Percentiles rank a stretch among this genome's conserved stretches.
Evolutionary conservation across 2,888 invertebrate species (phyloP).

Genomic region (Frankliniella intonsa): DNA sequence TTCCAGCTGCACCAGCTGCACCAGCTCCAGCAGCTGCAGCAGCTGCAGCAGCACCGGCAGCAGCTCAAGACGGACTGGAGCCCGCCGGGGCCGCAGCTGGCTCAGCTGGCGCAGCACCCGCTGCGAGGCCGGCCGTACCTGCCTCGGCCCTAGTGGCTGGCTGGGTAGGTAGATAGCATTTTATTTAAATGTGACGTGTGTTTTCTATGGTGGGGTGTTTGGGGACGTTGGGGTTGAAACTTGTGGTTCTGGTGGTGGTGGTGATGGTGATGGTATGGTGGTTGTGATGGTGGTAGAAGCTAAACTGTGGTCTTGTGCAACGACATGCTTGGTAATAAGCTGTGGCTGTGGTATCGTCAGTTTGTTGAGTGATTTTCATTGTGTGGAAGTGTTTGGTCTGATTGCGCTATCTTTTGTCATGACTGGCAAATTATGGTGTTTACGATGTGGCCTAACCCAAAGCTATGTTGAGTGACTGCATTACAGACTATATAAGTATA

Average conservation of each 20-base stretch:
- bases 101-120: background rate
- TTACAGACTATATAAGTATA: too few relatives aligned
- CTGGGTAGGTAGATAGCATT: background rate
- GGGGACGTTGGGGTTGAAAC: too few relatives aligned
- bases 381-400: background rate
- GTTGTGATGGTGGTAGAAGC: too few relatives aligned
- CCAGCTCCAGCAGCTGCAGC: background rate
- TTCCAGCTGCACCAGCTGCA: slow-evolving; percentile 9
- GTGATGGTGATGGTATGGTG: too few relatives aligned
- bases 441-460: too few relatives aligned
- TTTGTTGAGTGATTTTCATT: background rate
- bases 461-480: too few relatives aligned
- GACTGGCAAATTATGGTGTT: too few relatives aligned
- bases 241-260: too few relatives aligned
- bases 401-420: too few relatives aligned
- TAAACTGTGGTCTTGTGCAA: background rate
- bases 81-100: background rate
- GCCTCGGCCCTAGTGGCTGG: background rate
- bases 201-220: too few relatives aligned
- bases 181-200: too few relatives aligned
- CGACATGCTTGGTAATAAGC: background rate
- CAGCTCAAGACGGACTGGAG: background rate
- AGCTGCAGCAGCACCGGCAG: background rate
- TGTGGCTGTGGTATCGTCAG: too few relatives aligned
- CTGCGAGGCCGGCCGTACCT: background rate